These are phyloP conservation scores for Enhydra lutris DNA, from an alignment of 2,113 vertebrate species.

Conservation along the genomic window DNA sequence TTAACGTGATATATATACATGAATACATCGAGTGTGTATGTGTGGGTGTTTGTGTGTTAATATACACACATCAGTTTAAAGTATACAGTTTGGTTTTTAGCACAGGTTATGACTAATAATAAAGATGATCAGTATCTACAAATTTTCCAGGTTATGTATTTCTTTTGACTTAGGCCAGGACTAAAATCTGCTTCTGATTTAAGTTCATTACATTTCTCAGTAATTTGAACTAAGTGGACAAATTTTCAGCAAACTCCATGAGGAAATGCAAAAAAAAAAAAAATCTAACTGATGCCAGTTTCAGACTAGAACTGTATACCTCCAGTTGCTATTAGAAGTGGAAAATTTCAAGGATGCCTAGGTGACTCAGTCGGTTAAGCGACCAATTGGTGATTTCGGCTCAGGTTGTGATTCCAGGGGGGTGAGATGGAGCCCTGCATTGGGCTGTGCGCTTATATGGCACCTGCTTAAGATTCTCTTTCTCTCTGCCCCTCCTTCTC, in stretches of 20 bases:
- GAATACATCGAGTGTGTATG: background rate
- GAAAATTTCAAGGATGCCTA: background rate
- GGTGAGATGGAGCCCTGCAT: background rate
- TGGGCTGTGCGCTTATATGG: rapidly evolving
- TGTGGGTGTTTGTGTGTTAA: background rate
- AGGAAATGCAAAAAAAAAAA: constrained; percentile 42
- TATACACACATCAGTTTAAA: background rate
- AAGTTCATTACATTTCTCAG: constrained; percentile 21
- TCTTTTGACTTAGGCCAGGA: background rate
- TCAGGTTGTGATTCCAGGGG: background rate
- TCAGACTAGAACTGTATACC: constrained; percentile 8
- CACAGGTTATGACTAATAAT: background rate
- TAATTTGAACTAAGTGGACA: constrained; percentile 39
- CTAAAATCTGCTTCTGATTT: constrained; percentile 48
- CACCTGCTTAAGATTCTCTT: background rate
- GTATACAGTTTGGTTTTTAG: background rate
- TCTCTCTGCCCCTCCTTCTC: background rate
- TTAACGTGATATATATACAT: background rate
- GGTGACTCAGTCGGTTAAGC: background rate
- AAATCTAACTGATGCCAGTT: background rate
- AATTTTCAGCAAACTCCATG: constrained; percentile 43
- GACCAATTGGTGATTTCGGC: background rate
- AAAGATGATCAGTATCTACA: constrained; percentile 9
- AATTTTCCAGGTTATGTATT: background rate
- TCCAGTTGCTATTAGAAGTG: constrained; percentile 7